Base-by-base conservation (phyloP, 2,113 vertebrate species). In the Gasterosteus nipponicus region DNA sequence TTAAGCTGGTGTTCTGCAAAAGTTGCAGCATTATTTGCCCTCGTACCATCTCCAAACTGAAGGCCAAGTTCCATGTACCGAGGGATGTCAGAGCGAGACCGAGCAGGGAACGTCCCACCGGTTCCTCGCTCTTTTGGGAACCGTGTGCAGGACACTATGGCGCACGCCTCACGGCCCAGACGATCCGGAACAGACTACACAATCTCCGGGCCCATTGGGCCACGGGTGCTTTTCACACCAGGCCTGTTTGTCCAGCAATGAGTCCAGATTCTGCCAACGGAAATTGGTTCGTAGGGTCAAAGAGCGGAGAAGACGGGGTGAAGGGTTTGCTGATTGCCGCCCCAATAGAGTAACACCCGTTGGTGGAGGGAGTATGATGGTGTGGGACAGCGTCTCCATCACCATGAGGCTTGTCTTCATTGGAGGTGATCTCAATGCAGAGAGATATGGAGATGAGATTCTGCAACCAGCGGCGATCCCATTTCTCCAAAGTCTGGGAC, bases 31-130 rank as follows among this genome's bases (percentile, higher is more conserved):
- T 33, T 26, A 3, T 57, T 38, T 59, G 53, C 63, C 12, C 42
- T 60, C 29, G 42, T 44, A 44, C 46, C 57, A 53, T 61, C 63
- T 49, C 12, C 54, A 75, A 69, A 41, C 14, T 49, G n/a, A 76
- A 60, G 42, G 9, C 53, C 64, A 60, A 51, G 54, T 60, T 60
- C 73, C 31, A 67, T 60, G 47, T 47, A 76, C 11, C 3, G 42
- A 42, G 41, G 26, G 72, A 75, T 58, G 38, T 57, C 51, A 22
- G 63, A 58, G 51, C 66, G 51, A 42, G 47, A 39, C 61, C 8
- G 3, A 3, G 3, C 65, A 57, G 51, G 66, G 51, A 22, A 39
- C 18, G 6, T 47, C 69, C 57, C 44, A 61, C 41, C 11, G 18
- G 12, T 44, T 71, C 41, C 54, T 59, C 16, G 62, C 12, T 35